Conservation (phyloP, 2,113 vertebrate genomes). For the Vimba vimba region DNA sequence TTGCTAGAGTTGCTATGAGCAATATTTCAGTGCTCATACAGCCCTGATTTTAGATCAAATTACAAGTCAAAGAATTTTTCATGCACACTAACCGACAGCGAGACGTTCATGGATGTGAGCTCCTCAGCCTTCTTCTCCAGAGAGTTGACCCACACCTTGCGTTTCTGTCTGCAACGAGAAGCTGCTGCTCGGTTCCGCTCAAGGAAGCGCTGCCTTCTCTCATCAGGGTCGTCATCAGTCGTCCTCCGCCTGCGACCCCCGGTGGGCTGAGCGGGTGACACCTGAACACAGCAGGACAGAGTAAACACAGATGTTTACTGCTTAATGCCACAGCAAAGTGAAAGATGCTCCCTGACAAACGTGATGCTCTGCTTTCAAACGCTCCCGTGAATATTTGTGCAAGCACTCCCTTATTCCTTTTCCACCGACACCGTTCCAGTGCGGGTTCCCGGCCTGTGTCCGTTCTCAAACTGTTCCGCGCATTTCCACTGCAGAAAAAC, state of each 20-base stretch:
- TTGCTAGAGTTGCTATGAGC: background rate
- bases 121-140: slow-evolving; percentile 97
- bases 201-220: slow-evolving; percentile 92
- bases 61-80: background rate
- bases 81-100: slow-evolving; percentile 86
- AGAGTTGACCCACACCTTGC: slow-evolving; percentile 94
- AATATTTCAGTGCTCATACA: background rate
- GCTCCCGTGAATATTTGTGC: no score
- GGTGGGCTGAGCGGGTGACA: slow-evolving; percentile 94
- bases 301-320: background rate
- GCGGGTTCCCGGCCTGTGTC: no score
- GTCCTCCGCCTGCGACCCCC: slow-evolving; percentile 88
- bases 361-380: no score
- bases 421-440: no score
- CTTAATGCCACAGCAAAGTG: background rate
- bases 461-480: no score
- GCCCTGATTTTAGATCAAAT: background rate
- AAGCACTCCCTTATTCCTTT: no score
- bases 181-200: slow-evolving; percentile 94
- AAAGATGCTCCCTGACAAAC: background rate
- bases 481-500: no score
- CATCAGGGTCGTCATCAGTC: slow-evolving; percentile 91
- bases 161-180: slow-evolving; percentile 94
- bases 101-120: slow-evolving; percentile 90
- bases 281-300: slow-evolving; percentile 69